A percentile compares a stretch with the other conserved stretches of the same genome.
Evolutionary conservation across 2,113 vertebrate species (phyloP).

Genomic region (Crotalus tigris): DNA sequence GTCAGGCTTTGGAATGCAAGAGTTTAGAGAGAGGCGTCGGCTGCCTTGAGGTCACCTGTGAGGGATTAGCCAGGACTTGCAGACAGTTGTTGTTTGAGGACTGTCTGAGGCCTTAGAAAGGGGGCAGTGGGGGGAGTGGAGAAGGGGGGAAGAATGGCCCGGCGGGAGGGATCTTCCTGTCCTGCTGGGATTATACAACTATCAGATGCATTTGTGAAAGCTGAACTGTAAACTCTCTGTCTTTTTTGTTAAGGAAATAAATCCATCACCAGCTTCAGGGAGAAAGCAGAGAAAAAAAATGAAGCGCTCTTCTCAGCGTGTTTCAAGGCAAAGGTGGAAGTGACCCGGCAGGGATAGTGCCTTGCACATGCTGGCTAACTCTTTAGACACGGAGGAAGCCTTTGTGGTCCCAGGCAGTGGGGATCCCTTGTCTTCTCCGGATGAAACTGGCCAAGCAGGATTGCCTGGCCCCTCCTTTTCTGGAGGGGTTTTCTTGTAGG

Average conservation of each 20-base stretch:
- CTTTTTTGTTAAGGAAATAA: neutral
- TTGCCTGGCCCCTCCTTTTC: neutral
- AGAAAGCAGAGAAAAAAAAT: neutral
- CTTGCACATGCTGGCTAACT: conserved; percentile 16
- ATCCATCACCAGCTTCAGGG: neutral
- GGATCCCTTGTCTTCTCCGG: conserved; percentile 32
- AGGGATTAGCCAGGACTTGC: conserved; percentile 68
- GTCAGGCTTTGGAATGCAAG: conserved; percentile 62
- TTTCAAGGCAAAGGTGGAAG: conserved; percentile 41
- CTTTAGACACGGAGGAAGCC: conserved; percentile 20
- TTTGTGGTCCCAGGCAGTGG: conserved; percentile 24
- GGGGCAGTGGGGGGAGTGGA: conserved; percentile 30
- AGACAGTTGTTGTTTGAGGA: conserved; percentile 77
- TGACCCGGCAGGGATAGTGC: conserved; percentile 17
- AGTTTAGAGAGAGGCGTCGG: conserved; percentile 67
- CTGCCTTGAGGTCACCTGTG: conserved; percentile 76
- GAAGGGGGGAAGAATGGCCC: conserved; percentile 33
- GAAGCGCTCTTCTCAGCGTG: conserved; percentile 28
- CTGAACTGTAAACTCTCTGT: conserved; percentile 21
- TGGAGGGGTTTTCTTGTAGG: neutral
- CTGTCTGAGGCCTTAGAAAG: conserved; percentile 68
- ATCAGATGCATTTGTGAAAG: conserved; percentile 31
- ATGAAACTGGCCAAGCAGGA: conserved; percentile 25
- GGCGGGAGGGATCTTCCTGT: conserved; percentile 56
- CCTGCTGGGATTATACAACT: conserved; percentile 52